Percentiles rank a stretch among this genome's conserved stretches.
Evolutionary conservation across 2,888 invertebrate genomes (phyloP).

Genomic region (Synanthedon formicaeformis): DNA sequence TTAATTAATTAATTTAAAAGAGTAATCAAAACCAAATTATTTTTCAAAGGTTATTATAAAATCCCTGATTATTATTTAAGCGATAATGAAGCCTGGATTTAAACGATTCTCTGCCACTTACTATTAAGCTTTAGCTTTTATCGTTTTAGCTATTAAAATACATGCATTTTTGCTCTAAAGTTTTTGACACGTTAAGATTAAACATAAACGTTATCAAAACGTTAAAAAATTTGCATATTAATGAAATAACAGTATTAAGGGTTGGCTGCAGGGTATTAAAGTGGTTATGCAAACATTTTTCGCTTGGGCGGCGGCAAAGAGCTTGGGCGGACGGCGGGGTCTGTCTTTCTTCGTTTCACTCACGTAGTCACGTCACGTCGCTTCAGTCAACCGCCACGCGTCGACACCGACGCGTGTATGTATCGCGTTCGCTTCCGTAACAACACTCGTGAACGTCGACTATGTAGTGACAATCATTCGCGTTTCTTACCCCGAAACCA

Average conservation of each 20-base stretch:
- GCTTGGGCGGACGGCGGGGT: slow-evolving; percentile 1
- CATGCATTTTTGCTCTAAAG: no score
- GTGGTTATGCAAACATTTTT: slow-evolving; percentile 34
- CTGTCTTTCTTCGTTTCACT: not conserved
- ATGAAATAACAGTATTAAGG: slow-evolving; percentile 32
- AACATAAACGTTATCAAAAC: slow-evolving; percentile 5
- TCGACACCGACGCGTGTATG: not conserved
- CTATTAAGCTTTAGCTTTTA: no score
- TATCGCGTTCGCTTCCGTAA: not conserved
- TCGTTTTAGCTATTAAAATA: no score
- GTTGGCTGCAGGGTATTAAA: slow-evolving; percentile 14
- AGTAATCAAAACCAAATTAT: no score
- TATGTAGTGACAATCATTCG: not conserved
- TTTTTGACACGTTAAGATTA: not conserved
- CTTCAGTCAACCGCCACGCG: not conserved
- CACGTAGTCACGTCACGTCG: no score
- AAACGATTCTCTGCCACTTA: no score
- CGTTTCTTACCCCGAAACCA: not conserved
- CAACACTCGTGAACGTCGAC: not conserved
- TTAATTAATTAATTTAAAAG: no score
- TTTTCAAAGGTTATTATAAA: no score
- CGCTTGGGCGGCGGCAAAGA: slow-evolving; percentile 44
- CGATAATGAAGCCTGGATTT: no score
- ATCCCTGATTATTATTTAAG: no score
- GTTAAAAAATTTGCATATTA: slow-evolving; percentile 23